Evolutionary conservation across 2,888 invertebrate genomes (phyloP).

Genomic region (Patella ulyssiponensis): DNA sequence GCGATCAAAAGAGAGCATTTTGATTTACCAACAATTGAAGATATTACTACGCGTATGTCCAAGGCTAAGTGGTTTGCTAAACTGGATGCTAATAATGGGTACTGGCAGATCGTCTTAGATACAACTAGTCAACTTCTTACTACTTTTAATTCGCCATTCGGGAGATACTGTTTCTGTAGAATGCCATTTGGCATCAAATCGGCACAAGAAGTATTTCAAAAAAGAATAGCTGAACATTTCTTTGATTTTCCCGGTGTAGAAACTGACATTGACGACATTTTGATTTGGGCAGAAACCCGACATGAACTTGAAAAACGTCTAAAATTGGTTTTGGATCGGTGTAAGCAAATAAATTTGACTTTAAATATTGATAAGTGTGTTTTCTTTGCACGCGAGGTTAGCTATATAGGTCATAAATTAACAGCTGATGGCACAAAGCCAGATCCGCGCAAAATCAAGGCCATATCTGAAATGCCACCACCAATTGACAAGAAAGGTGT

Average conservation of each 20-base stretch:
- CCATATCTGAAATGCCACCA: slow-evolving; percentile 19
- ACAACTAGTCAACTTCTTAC: slow-evolving; percentile 21
- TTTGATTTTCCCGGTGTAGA: slow-evolving; percentile 31
- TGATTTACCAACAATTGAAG: slow-evolving; percentile 20
- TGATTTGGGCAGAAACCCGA: slow-evolving; percentile 30
- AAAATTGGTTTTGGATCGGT: slow-evolving; percentile 22
- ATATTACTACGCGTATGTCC: slow-evolving; percentile 21
- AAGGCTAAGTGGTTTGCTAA: no score
- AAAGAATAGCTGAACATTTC: slow-evolving; percentile 36
- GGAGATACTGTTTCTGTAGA: slow-evolving; percentile 22
- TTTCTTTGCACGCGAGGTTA: slow-evolving; percentile 17
- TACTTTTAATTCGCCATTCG: slow-evolving; percentile 28
- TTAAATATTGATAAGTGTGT: background rate
- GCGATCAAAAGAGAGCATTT: slow-evolving; percentile 25
- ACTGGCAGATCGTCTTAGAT: slow-evolving; percentile 29
- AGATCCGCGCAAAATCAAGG: slow-evolving; percentile 32
- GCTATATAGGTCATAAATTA: slow-evolving; percentile 27
- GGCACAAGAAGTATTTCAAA: no score
- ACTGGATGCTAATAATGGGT: no score
- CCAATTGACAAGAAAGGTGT: slow-evolving; percentile 24
- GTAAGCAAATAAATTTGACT: background rate
- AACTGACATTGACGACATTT: slow-evolving; percentile 38
- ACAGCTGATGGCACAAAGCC: slow-evolving; percentile 28
- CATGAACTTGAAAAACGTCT: slow-evolving; percentile 24
- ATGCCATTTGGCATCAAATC: slow-evolving; percentile 38